A percentile compares a stretch with the other conserved stretches of the same genome.
Evolutionary conservation across 2,113 vertebrate species (phyloP).

Genomic region (Alectura lathami): DNA sequence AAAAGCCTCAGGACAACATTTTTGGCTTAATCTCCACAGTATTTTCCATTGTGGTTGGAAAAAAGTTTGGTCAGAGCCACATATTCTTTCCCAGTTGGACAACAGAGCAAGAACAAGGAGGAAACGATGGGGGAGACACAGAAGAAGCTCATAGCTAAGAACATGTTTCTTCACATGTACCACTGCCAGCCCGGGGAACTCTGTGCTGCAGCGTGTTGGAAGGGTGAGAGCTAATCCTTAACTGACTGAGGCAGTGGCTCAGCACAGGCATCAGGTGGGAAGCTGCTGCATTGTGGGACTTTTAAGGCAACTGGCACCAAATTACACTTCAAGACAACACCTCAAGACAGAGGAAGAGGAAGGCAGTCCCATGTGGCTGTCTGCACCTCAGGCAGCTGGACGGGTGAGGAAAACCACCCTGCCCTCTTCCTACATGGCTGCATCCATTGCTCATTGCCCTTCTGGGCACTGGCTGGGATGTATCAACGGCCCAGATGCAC

Average conservation of each 20-base stretch:
- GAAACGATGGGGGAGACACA: background rate
- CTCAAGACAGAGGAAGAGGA: background rate
- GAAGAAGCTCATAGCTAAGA: slow-evolving; percentile 21
- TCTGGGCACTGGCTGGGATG: background rate
- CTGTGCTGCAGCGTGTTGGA: background rate
- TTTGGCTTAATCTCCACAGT: slow-evolving; percentile 8
- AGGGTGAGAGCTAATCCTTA: background rate
- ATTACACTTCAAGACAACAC: background rate
- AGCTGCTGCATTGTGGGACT: background rate
- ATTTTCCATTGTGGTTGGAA: slow-evolving; percentile 61
- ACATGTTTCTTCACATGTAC: background rate
- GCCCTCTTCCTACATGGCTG: background rate
- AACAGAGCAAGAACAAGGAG: background rate
- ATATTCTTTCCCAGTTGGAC: slow-evolving; percentile 32
- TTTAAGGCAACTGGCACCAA: background rate
- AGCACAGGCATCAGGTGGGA: background rate
- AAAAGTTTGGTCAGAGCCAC: slow-evolving; percentile 22
- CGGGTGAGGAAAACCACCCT: background rate
- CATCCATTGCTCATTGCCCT: background rate
- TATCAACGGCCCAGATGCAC: background rate
- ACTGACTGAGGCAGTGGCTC: background rate
- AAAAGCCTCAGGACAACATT: slow-evolving; percentile 3
- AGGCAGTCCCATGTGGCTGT: background rate
- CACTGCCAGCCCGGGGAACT: background rate
- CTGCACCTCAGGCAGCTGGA: background rate